Conservation (phyloP, 2,888 invertebrate species). For the Sialis fuliginosa region DNA sequence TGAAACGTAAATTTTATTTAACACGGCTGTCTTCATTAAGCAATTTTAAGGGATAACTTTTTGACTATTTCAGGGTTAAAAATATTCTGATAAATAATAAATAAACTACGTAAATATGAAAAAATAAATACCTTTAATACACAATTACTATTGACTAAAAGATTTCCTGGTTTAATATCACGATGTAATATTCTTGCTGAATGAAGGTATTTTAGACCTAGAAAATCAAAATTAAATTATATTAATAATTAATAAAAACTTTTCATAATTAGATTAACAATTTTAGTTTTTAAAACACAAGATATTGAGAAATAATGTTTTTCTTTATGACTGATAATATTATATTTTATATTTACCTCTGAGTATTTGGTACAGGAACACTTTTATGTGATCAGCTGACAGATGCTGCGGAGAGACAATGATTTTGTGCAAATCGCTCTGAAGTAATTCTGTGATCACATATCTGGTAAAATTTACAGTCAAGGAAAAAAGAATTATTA, state of each 20-base stretch:
- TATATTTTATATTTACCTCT: constrained; percentile 50
- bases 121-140: constrained; percentile 60
- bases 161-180: constrained; percentile 98
- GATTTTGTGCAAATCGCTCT: constrained; percentile 99
- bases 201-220: constrained; percentile 95
- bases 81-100: no score
- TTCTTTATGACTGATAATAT: not conserved
- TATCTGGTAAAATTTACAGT: constrained; percentile 46
- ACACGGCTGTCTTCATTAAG: no score
- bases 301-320: no score
- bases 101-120: no score
- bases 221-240: constrained; percentile 15
- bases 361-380: constrained; percentile 99
- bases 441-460: constrained; percentile 97
- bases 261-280: no score
- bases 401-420: constrained; percentile 99
- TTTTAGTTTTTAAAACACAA: no score
- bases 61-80: no score
- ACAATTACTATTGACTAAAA: constrained; percentile 98
- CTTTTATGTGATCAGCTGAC: constrained; percentile 98
- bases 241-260: no score
- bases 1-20: no score
- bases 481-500: constrained; percentile 17
- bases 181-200: constrained; percentile 95
- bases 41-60: no score